phyloP scores from a whole-genome alignment of 2,888 invertebrate species.

The Pogonocherus hispidulus region DNA sequence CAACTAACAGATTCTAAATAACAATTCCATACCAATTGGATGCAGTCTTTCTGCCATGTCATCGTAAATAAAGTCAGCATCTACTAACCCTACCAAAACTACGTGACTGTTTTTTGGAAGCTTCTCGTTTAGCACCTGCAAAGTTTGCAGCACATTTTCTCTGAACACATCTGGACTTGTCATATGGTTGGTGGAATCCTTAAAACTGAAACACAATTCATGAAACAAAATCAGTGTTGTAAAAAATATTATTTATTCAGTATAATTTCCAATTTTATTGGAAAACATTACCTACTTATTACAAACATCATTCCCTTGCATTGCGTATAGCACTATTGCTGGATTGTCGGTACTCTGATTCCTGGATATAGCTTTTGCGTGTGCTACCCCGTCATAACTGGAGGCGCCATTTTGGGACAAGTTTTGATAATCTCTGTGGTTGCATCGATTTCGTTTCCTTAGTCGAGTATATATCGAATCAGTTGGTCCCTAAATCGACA shows the following conservation, averaged over 20 bases:
- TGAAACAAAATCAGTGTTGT: no score
- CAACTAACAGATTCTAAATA: slow-evolving; percentile 56
- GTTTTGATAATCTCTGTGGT: slow-evolving; percentile 71
- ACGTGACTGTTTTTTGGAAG: slow-evolving; percentile 68
- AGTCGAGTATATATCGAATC: slow-evolving; percentile 63
- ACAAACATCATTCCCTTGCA: slow-evolving; percentile 72
- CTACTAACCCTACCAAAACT: slow-evolving; percentile 67
- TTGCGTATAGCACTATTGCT: slow-evolving; percentile 65
- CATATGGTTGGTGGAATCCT: slow-evolving; percentile 67
- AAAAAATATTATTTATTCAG: no score
- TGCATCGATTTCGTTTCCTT: slow-evolving; percentile 67
- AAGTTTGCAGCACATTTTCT: slow-evolving; percentile 53
- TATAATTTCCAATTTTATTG: no score
- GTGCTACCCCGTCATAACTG: slow-evolving; percentile 53
- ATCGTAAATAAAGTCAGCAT: slow-evolving; percentile 68
- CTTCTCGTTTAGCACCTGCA: slow-evolving; percentile 60
- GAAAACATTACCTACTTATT: slow-evolving; percentile 65
- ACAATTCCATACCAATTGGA: slow-evolving; percentile 58
- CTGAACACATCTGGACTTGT: slow-evolving; percentile 63
- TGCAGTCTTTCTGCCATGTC: slow-evolving; percentile 66
- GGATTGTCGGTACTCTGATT: slow-evolving; percentile 66
- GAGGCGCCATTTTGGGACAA: slow-evolving; percentile 68
- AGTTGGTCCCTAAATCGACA: slow-evolving; percentile 54
- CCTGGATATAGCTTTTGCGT: slow-evolving; percentile 62
- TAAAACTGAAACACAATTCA: slow-evolving; percentile 58